Conservation (phyloP, 2,888 invertebrate species). For the Aethes cnicana region DNA sequence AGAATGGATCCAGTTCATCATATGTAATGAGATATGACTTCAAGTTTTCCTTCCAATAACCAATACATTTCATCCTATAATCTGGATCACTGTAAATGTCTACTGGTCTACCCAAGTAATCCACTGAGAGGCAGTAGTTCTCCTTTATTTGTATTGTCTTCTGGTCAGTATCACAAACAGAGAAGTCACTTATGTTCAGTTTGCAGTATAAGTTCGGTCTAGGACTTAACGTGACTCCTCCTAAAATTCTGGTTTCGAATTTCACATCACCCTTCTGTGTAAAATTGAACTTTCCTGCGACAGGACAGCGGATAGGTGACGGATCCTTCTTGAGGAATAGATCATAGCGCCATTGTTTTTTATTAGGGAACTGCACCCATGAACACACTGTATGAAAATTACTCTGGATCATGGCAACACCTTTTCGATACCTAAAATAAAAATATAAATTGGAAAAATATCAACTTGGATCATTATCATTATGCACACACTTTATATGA, state of each 20-base stretch:
- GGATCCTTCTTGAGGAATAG: conserved; percentile 93
- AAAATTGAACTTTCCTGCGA: conserved; percentile 98
- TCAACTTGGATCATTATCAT: too few species aligned
- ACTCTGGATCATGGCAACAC: conserved; percentile 93
- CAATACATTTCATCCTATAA: conserved; percentile 98
- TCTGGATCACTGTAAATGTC: conserved; percentile 98
- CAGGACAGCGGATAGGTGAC: conserved; percentile 95
- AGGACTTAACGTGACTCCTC: conserved; percentile 96
- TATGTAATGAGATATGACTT: conserved; percentile 97
- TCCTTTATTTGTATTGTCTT: conserved; percentile 97
- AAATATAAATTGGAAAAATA: not conserved
- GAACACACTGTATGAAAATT: conserved; percentile 96
- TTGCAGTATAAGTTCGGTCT: conserved; percentile 96
- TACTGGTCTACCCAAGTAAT: conserved; percentile 95
- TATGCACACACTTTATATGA: not conserved
- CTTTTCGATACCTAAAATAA: conserved; percentile 88
- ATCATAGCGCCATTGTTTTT: conserved; percentile 93
- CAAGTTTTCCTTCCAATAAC: conserved; percentile 98
- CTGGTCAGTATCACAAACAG: conserved; percentile 97
- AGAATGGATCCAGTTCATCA: conserved; percentile 97
- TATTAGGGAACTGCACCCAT: conserved; percentile 95
- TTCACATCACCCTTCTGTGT: conserved; percentile 94
- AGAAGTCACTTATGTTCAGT: conserved; percentile 96
- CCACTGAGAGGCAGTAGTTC: conserved; percentile 97
- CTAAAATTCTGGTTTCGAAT: conserved; percentile 96